Evolutionary conservation across 2,888 invertebrate species (phyloP).

Genomic region (Dysmachus trigonus): DNA sequence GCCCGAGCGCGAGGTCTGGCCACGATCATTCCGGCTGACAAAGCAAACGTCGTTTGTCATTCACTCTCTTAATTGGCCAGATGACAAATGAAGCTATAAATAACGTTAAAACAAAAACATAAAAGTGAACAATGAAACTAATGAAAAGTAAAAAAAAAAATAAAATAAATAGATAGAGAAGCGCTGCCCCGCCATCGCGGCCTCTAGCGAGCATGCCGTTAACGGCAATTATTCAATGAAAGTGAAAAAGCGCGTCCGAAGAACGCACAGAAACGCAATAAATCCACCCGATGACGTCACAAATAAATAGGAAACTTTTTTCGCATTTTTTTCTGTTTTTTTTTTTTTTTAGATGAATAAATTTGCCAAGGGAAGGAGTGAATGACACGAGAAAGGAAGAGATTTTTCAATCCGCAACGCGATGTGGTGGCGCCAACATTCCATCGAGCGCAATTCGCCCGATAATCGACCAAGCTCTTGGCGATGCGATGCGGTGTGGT

Average conservation of each 20-base stretch:
- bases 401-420: constrained; percentile 12
- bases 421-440: constrained; percentile 29
- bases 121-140: constrained; percentile 2
- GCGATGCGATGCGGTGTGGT: background rate
- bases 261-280: background rate
- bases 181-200: background rate
- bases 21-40: constrained; percentile 6
- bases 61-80: constrained; percentile 19
- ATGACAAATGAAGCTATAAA: constrained; percentile 28
- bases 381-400: constrained; percentile 28
- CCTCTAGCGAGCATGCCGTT: background rate
- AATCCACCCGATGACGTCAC: background rate
- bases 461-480: constrained; percentile 7
- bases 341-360: background rate
- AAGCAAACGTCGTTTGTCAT: constrained; percentile 20
- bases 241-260: constrained; percentile 14
- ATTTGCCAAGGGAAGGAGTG: background rate
- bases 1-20: background rate
- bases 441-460: constrained; percentile 1
- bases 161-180: background rate
- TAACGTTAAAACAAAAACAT: background rate
- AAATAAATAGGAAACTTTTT: constrained; percentile 8
- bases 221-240: constrained; percentile 26
- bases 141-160: background rate
- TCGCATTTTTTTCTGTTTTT: background rate